A percentile compares a stretch with the other conserved stretches of the same genome.
Evolutionary conservation across 64 coral and sea anemone genomes (phyloP).

Genomic region (Orbicella faveolata): DNA sequence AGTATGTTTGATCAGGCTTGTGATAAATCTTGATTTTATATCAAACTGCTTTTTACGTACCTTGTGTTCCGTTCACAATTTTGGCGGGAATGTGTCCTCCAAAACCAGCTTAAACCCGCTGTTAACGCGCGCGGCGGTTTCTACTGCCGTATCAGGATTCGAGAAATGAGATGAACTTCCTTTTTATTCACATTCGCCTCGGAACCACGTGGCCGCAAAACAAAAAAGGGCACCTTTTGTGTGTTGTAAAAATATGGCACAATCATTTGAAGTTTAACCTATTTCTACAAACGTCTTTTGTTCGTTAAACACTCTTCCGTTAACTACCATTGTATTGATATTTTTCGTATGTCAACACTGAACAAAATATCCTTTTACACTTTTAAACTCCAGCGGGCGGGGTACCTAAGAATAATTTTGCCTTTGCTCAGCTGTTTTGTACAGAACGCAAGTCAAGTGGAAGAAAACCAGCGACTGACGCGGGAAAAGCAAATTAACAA

Average conservation of each 20-base stretch:
- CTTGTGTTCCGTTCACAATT: background rate
- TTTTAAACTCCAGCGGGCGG: too few relatives aligned
- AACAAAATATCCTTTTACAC: background rate
- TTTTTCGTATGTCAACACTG: background rate
- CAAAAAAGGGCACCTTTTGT: background rate
- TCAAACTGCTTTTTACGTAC: background rate
- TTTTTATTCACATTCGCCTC: background rate
- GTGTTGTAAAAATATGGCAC: constrained; percentile 4
- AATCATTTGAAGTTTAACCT: background rate
- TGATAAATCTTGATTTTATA: background rate
- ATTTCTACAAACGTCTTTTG: constrained; percentile 21
- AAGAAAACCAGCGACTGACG: too few relatives aligned
- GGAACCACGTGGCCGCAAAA: background rate
- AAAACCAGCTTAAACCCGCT: too few relatives aligned
- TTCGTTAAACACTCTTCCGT: constrained; percentile 27
- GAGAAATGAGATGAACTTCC: background rate
- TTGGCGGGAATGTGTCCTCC: too few relatives aligned
- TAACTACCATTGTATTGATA: background rate
- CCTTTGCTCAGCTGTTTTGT: too few relatives aligned
- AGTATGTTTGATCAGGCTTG: background rate
- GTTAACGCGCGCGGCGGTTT: too few relatives aligned
- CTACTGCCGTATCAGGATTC: background rate
- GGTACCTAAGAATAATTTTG: too few relatives aligned
- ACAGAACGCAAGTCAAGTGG: too few relatives aligned
- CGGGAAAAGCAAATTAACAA: too few relatives aligned